Evolutionary conservation across 2,888 invertebrate genomes (phyloP), one percentile per base, ranked within the genome.

Genomic region (Steinernema carpocapsae): DNA sequence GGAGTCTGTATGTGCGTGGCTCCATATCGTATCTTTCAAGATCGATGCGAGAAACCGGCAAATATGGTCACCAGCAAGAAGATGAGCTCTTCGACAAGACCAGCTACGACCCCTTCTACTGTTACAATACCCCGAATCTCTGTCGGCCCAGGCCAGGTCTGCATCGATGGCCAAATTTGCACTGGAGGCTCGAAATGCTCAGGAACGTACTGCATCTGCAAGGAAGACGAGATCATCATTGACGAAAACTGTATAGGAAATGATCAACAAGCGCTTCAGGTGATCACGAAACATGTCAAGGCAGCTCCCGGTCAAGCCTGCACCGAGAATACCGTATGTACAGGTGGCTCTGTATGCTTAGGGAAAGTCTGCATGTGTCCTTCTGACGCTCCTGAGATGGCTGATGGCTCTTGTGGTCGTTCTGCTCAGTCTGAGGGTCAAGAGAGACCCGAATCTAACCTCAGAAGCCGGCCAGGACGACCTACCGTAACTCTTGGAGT

Each of bases 281-380:
- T 74, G n/a, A 76, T 74, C 24, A 64, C 74, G 1, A 51, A 76
- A 7, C 74, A 76, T 14, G 10, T 56, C 0, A 73, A 76, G 42
- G 76, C 82, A 1, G 82, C 80, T 0, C 85, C 85, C 4, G 85
- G 85, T 32, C 84, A 85, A 51, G 29, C 75, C 7, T 84, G 85
- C 56, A 56, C 64, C 10, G 74, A 75, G 2, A 74, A 72, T 14
- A 76, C 78, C 0, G 74, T 74, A 4, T 85, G 85, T 64, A 76
- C 78, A 6, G 78, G 80, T 0, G 77, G 76, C 29, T 74, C 83
- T 6, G 74, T 74, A 4, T 85, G 85, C 45, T 56, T 74, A 22
- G 78, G 74, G 7, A 70, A 73, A 12, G 72, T 80, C 43, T 85
- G 85, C 72, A 73, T 48, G 0, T 85, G 85, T 72, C 81, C 82